Conservation (phyloP, 1,140 invertebrate genomes). For the Ylistrum balloti region DNA sequence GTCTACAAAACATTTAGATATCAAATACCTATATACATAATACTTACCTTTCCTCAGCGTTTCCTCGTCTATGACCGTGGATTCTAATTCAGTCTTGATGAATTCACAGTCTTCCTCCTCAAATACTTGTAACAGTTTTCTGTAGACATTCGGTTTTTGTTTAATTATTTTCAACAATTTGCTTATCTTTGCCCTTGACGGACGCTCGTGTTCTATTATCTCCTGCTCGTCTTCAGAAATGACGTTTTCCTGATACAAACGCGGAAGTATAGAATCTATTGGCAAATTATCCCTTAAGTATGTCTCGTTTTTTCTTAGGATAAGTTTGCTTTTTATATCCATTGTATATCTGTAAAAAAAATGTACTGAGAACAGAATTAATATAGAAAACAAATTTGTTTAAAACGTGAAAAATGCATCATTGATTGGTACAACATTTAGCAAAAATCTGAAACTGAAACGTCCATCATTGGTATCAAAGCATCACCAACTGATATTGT, state of each 20-base stretch:
- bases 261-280: neutral
- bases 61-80: neutral
- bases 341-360: neutral
- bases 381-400: too few species aligned
- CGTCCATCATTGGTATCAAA: too few species aligned
- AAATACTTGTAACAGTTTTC: neutral
- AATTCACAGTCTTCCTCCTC: neutral
- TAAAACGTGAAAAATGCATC: too few species aligned
- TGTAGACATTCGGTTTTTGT: neutral
- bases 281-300: neutral
- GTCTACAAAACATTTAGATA: neutral
- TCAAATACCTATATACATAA: neutral
- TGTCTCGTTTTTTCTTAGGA: slow-evolving; percentile 8
- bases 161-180: neutral
- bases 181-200: neutral
- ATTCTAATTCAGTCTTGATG: neutral
- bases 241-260: neutral
- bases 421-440: too few species aligned
- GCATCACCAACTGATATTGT: too few species aligned
- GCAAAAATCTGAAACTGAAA: too few species aligned
- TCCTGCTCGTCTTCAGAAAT: slow-evolving; percentile 3
- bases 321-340: neutral
- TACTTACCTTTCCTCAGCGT: neutral
- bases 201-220: neutral
- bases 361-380: too few species aligned